Evolutionary conservation across 2,888 invertebrate species (phyloP).

Genomic region (Lochmaea crataegi): DNA sequence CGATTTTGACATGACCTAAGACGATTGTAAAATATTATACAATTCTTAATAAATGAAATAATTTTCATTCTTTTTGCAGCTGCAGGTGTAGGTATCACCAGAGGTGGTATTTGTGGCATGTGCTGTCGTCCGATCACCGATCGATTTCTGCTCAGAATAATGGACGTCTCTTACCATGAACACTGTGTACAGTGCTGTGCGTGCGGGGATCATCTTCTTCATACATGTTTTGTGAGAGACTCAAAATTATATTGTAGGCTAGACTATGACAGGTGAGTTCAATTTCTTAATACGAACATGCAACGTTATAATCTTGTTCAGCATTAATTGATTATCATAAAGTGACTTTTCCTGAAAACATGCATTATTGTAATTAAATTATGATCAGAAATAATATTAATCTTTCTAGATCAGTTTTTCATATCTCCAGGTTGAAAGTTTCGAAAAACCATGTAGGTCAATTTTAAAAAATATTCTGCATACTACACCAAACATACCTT

Average conservation of each 20-base stretch:
- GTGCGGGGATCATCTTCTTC: constrained; percentile 76
- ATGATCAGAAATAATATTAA: too few relatives aligned
- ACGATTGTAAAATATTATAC: too few relatives aligned
- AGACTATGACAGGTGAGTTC: constrained; percentile 81
- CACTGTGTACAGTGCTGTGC: constrained; percentile 80
- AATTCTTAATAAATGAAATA: constrained; percentile 18
- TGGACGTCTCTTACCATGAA: constrained; percentile 81
- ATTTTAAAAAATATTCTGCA: background rate
- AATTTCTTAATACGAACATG: background rate
- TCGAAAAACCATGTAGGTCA: too few relatives aligned
- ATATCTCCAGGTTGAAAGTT: too few relatives aligned
- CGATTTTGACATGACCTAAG: too few relatives aligned
- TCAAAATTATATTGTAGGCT: constrained; percentile 81
- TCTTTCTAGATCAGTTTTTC: too few relatives aligned
- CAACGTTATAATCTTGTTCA: too few relatives aligned
- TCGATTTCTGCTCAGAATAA: constrained; percentile 80
- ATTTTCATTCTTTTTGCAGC: constrained; percentile 52
- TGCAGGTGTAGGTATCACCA: constrained; percentile 63
- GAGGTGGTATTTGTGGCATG: constrained; percentile 75
- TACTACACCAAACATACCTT: background rate
- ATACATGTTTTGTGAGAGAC: constrained; percentile 81
- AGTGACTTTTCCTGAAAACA: too few relatives aligned
- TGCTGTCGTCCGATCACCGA: constrained; percentile 80
- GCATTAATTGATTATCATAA: too few relatives aligned
- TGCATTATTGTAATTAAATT: too few relatives aligned